A percentile compares a stretch with the other conserved stretches of the same genome.
Conservation (phyloP, 2,113 vertebrate species). For the Pheucticus melanocephalus region DNA sequence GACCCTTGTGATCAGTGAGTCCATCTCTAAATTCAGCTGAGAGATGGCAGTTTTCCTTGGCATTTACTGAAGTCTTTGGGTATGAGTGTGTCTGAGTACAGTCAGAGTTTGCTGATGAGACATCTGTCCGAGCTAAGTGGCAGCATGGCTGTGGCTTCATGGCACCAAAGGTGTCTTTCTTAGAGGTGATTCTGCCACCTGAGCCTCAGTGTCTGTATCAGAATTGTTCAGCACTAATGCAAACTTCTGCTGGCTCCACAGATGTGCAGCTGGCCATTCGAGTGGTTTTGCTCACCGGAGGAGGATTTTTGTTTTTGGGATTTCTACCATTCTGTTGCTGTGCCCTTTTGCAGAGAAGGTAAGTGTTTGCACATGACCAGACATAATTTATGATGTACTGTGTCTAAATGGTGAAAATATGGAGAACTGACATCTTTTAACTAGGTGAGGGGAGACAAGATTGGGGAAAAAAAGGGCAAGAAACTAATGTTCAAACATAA, state of each 20-base stretch:
- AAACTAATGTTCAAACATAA: not conserved
- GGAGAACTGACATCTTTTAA: not conserved
- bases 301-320: constrained; percentile 33
- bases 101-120: not conserved
- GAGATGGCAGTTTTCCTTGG: not conserved
- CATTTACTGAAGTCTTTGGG: not conserved
- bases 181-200: not conserved
- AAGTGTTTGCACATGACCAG: not conserved
- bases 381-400: not conserved
- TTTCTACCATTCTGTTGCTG: constrained; percentile 48
- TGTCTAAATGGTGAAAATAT: not conserved
- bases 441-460: not conserved
- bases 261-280: constrained; percentile 43
- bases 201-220: not conserved
- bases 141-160: not conserved
- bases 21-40: not conserved
- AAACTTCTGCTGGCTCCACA: constrained; percentile 44
- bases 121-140: not conserved
- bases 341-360: constrained; percentile 45
- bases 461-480: not conserved
- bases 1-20: not conserved
- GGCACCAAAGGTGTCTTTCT: not conserved
- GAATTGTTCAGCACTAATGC: constrained; percentile 4
- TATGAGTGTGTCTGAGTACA: not conserved
- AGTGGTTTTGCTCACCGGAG: not conserved